Percentiles rank a stretch among this genome's conserved stretches.
Evolutionary conservation across 1,140 invertebrate genomes (phyloP).

Genomic region (Lutraria rhynchaena): DNA sequence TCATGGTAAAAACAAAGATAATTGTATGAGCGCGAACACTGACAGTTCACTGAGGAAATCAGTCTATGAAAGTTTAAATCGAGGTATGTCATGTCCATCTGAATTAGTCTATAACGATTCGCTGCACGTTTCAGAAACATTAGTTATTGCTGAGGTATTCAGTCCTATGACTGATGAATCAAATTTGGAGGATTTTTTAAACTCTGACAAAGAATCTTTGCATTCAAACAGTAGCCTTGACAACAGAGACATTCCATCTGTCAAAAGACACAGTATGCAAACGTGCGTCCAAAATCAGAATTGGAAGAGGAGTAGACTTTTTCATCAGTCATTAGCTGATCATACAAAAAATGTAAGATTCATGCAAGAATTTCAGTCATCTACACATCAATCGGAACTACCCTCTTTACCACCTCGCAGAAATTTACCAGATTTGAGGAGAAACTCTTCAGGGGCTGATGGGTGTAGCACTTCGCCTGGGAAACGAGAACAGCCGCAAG

Average conservation of each 20-base stretch:
- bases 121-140: neutral
- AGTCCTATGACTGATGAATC: constrained; percentile 13
- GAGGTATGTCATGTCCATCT: constrained; percentile 13
- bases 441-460: neutral
- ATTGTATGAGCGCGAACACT: neutral
- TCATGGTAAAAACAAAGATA: too few relatives aligned
- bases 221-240: neutral
- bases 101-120: constrained; percentile 3
- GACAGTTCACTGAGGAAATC: neutral
- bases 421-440: neutral
- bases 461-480: neutral
- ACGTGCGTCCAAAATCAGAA: neutral
- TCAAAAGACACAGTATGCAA: constrained; percentile 17
- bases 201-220: neutral
- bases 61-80: constrained; percentile 26
- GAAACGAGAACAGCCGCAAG: neutral
- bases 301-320: neutral
- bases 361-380: neutral
- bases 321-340: neutral
- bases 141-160: constrained; percentile 35
- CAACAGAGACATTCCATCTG: neutral
- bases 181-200: neutral
- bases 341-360: constrained; percentile 3
- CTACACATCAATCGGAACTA: neutral
- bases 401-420: neutral